Evolutionary conservation across 1,140 invertebrate species (phyloP), one percentile per base, ranked within the genome.

Genomic region (Leptestheria dahalacensis): DNA sequence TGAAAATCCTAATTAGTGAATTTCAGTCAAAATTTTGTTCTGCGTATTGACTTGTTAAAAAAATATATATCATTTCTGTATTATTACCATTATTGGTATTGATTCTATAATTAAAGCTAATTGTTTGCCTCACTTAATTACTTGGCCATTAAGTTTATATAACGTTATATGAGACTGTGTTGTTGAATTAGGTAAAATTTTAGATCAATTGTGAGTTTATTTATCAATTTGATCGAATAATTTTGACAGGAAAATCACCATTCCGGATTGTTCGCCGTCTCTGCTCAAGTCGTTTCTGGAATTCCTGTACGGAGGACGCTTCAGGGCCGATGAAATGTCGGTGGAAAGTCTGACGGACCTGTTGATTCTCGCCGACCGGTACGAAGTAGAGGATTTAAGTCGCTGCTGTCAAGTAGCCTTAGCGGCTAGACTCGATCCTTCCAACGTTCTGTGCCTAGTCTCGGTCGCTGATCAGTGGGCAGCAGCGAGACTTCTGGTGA

Each of bases 401-500:
- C 73, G 74, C 47, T 65, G 76, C 11, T 83, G 80, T 71, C 82
- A 84, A 68, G 75, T 78, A 56, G 74, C 75, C 3, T 68, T 84
- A 21, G 70, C 70, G 47, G 71, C 75, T 51, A 64, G 69, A 2
- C 75, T 84, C 48, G 80, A 83, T 69, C 74, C 79, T 56, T 79
- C 83, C 48, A 78, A 78, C 0, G 80, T 78, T 1, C 70, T 84
- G 47, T 83, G 79, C 67, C 73, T 83, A 3, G 68, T 83, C 24
- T 79, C 77, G 57, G 75, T 84, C 62, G 80, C 80, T 6, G 81
- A 84, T 70, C 80, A 82, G 61, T 81, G 79, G 63, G 78, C 79
- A 68, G 79, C 79, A 25, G 75, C 72, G 52, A 70, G 71, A 9
- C 69, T 84, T 26, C 78, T 77, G 70, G 79, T 82, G 68, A 74